phyloP scores from a whole-genome alignment of 2,797 vertebrate species.

The Aerospiza tachiro region DNA sequence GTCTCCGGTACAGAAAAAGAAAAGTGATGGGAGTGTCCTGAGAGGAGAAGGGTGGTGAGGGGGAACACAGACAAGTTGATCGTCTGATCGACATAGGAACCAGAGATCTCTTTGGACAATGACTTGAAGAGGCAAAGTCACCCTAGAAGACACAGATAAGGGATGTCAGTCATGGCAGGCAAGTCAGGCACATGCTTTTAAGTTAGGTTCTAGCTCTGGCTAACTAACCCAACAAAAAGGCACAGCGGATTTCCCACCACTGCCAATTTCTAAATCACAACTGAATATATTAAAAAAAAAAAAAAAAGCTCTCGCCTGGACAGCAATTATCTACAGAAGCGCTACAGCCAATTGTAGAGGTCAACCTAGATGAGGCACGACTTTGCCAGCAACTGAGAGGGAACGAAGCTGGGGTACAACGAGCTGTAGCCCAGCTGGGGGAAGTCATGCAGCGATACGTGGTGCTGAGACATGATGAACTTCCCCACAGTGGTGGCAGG shows the following conservation, averaged over 20 bases:
- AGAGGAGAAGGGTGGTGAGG: neutral
- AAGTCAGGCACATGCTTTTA: accelerated
- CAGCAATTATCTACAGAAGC: neutral
- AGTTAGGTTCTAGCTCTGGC: neutral
- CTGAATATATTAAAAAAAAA: neutral
- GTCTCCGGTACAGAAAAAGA: neutral
- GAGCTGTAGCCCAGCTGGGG: neutral
- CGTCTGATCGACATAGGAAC: neutral
- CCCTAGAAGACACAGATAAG: neutral
- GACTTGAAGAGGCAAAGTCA: neutral
- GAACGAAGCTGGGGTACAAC: accelerated
- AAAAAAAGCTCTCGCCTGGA: neutral
- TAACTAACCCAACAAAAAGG: neutral
- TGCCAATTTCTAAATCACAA: neutral
- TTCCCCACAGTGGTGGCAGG: neutral
- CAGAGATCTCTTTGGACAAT: neutral
- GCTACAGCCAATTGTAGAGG: neutral
- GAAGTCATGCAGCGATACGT: accelerated
- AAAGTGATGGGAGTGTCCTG: neutral
- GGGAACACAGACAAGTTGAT: neutral
- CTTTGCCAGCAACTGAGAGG: neutral
- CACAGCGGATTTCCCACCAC: neutral
- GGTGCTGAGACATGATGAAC: neutral
- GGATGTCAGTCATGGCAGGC: neutral
- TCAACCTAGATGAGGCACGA: neutral